These are phyloP conservation scores for Sternarchorhynchus goeldii DNA, from an alignment of 2,797 vertebrate genomes.

Conservation along the genomic window DNA sequence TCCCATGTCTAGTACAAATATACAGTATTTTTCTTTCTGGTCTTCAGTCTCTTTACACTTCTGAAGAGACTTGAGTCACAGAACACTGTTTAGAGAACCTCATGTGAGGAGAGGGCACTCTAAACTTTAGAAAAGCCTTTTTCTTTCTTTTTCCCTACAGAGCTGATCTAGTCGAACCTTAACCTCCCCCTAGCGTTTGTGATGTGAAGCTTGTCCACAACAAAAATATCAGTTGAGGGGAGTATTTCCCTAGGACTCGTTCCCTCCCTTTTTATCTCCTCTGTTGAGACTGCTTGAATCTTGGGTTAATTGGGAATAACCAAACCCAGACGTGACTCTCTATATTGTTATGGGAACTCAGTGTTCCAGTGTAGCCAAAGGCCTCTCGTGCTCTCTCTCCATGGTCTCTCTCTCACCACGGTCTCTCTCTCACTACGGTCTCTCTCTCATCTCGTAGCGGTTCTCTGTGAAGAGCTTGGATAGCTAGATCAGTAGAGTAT, in stretches of 20 bases:
- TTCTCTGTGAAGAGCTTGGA: conserved; percentile 23
- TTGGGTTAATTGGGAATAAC: conserved; percentile 55
- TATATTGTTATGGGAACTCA: conserved; percentile 37
- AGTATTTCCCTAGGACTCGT: conserved; percentile 36
- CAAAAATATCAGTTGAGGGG: conserved; percentile 42
- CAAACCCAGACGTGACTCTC: conserved; percentile 50
- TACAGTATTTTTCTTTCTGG: conserved; percentile 9
- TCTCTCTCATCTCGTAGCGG: neutral
- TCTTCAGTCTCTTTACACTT: conserved; percentile 1
- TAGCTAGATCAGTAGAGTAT: conserved; percentile 29
- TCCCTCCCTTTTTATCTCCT: conserved; percentile 37
- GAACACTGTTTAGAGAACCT: neutral
- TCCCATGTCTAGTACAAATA: neutral
- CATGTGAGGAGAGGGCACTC: neutral
- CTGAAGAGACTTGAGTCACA: neutral
- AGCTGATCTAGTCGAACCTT: conserved; percentile 1
- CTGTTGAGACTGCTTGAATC: conserved; percentile 36
- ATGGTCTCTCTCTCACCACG: neutral
- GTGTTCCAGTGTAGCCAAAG: conserved; percentile 14
- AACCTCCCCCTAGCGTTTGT: conserved; percentile 16
- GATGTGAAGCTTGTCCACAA: conserved; percentile 32
- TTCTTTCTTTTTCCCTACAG: conserved; percentile 14
- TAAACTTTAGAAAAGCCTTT: neutral
- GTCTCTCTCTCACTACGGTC: neutral
- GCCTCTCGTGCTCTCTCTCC: conserved; percentile 27